These are phyloP conservation scores for Orbicella faveolata DNA, from an alignment of 64 coral and sea anemone species.

Conservation along the genomic window DNA sequence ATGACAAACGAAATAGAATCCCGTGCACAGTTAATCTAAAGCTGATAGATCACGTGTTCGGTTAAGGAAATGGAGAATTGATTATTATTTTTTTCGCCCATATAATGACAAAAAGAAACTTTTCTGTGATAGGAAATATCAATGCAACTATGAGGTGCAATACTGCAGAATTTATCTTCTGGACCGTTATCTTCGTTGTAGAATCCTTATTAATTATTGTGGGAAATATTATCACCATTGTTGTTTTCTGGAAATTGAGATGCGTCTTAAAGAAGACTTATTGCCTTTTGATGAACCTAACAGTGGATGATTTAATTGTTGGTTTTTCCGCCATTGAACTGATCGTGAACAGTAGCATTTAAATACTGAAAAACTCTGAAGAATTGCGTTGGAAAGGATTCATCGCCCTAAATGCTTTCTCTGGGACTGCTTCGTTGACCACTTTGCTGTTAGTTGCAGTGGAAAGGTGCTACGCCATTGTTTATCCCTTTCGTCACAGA, in stretches of 20 bases:
- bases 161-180: neutral
- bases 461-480: neutral
- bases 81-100: too few species aligned
- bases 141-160: too few species aligned
- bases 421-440: neutral
- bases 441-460: neutral
- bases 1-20: too few species aligned
- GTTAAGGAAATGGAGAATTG: too few species aligned
- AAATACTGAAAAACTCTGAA: neutral
- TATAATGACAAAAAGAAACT: too few species aligned
- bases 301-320: slow-evolving; percentile 3
- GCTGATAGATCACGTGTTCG: too few species aligned
- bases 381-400: neutral
- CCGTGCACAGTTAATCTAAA: too few species aligned
- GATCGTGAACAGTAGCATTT: neutral
- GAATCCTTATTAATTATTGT: slow-evolving; percentile 9
- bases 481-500: neutral
- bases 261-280: neutral
- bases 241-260: slow-evolving; percentile 10
- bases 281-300: slow-evolving; percentile 23
- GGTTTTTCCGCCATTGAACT: neutral
- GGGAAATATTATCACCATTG: neutral
- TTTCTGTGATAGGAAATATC: too few species aligned
- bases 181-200: neutral
- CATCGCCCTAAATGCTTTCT: neutral